Evolutionary conservation across 1,140 invertebrate species (phyloP), one percentile per base, ranked within the genome.

Genomic region (Reticulitermes speratus): DNA sequence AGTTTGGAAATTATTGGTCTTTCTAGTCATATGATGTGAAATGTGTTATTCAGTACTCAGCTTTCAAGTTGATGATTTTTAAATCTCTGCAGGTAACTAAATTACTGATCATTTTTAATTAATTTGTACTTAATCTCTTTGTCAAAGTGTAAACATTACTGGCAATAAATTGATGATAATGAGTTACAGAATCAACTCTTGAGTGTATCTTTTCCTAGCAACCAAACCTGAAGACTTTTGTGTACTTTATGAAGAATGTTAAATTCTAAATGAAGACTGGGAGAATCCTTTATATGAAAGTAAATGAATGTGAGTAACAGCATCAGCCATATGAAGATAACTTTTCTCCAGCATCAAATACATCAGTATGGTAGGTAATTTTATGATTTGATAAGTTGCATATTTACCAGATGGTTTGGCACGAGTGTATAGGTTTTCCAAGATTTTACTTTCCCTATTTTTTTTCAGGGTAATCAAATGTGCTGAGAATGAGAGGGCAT

Each of bases 301-400:
- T 55, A 21, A 55, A 55, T 55, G 1, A 30, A 75, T 75, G n/a
- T 14, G 12, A 69, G 6, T 75, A 75, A 11, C 16, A 16, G 65
- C n/a, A 30, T 75, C 59, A 65, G 8, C 19, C n/a, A 2, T 0
- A n/a, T 30, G 25, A 75, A 75, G 65, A 75, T 14, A 1, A n/a
- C 65, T 75, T 30, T 16, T 75, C 65, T 75, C 11, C 25, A 30
- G 65, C 25, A 3, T 3, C 65, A 30, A 7, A 12, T n/a, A 75
- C n/a, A 75, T 75, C 65, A 75, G 65, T 75, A 75, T 75, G 65
- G 65, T 75, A 75, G 65, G 65, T 75, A 75, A 11, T 75, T 30
- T 75, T 75, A 8, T 75, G 8, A 75, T 75, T 30, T 14, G n/a
- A 14, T 75, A 55, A 55, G 14, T 0, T 55, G 52, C 52, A 21